Conservation (phyloP, 2,888 invertebrate genomes). For the Phengaris arion region DNA sequence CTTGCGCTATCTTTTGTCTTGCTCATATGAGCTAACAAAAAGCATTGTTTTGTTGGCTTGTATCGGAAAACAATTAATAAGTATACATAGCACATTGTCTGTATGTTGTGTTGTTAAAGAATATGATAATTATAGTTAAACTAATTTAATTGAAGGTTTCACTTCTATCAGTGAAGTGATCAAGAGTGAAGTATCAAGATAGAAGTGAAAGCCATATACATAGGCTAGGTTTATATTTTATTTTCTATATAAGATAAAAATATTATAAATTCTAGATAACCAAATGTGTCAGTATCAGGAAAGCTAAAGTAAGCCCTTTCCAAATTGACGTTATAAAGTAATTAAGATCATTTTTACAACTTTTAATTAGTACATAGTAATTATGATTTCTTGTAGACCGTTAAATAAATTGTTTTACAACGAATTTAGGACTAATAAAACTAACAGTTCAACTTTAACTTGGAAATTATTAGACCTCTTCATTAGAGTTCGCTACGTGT, state of each 20-base stretch:
- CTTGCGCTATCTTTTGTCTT: constrained; percentile 16
- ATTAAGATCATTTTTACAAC: constrained; percentile 22
- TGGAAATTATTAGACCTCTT: neutral
- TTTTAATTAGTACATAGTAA: constrained; percentile 17
- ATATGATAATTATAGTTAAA: neutral
- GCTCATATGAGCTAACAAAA: constrained; percentile 19
- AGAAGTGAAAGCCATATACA: too few relatives aligned
- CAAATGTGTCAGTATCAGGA: neutral
- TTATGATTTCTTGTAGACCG: constrained; percentile 15
- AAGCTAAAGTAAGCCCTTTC: neutral
- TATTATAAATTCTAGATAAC: neutral
- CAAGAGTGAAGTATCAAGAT: too few relatives aligned
- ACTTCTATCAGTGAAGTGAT: too few relatives aligned
- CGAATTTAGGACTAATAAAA: constrained; percentile 23
- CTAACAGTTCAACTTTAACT: constrained; percentile 22
- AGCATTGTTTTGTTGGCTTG: constrained; percentile 19
- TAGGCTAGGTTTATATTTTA: too few relatives aligned
- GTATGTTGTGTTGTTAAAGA: neutral
- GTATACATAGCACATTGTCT: constrained; percentile 7
- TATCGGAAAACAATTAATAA: constrained; percentile 25
- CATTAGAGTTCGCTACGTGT: neutral
- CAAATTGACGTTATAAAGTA: constrained; percentile 3
- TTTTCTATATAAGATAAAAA: too few relatives aligned
- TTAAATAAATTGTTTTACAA: constrained; percentile 17
- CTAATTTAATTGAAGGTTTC: too few relatives aligned